phyloP scores from a whole-genome alignment of 2,888 invertebrate genomes.

The Callyntrura sp. region DNA sequence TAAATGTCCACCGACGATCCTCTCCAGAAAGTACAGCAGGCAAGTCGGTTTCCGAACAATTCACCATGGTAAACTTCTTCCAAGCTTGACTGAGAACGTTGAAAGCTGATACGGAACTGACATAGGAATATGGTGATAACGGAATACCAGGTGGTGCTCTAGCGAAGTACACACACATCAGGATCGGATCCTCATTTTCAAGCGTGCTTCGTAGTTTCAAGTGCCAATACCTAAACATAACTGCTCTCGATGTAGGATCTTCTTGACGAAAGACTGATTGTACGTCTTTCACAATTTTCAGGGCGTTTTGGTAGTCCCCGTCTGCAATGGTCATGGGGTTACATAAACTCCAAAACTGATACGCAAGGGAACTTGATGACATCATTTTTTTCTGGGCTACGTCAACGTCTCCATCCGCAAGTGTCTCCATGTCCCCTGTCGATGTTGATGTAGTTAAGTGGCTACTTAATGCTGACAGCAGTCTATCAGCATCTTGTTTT shows the following conservation, averaged over 20 bases:
- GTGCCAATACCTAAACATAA: slow-evolving; percentile 16
- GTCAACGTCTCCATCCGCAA: no score
- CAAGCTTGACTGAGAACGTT: no score
- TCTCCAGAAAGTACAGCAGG: no score
- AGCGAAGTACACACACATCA: not conserved
- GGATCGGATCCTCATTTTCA: not conserved
- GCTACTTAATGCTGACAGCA: no score
- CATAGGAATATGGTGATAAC: no score
- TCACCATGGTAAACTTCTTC: not conserved
- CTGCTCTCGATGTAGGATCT: not conserved
- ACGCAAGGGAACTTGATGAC: not conserved
- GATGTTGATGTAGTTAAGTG: no score
- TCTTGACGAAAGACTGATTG: not conserved
- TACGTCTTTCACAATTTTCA: not conserved
- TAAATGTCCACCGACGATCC: no score
- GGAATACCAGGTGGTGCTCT: not conserved
- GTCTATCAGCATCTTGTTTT: not conserved
- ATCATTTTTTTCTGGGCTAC: no score
- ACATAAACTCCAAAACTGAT: not conserved
- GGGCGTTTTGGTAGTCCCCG: not conserved
- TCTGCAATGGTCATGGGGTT: not conserved
- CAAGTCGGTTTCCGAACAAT: no score
- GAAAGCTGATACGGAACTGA: no score
- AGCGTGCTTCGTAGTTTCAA: not conserved
- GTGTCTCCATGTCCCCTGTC: no score